These are phyloP conservation scores for Emydura subglobosa DNA, from an alignment of 2,113 vertebrate genomes.

Conservation along the genomic window DNA sequence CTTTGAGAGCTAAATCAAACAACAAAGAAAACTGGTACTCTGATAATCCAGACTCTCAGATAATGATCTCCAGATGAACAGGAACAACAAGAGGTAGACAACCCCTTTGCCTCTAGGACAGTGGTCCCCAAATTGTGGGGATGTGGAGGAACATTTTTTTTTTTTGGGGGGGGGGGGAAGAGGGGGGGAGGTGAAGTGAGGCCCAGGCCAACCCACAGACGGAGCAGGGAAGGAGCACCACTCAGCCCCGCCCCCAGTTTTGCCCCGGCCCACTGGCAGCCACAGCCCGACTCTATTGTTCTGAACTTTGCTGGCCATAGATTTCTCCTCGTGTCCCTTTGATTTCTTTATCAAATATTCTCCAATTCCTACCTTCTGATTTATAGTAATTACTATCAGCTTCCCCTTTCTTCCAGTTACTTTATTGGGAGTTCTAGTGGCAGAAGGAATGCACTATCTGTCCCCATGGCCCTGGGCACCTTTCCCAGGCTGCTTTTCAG, in stretches of 20 bases:
- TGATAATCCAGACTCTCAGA: neutral
- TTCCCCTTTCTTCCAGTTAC: neutral
- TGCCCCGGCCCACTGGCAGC: neutral
- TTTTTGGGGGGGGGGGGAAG: too few species aligned
- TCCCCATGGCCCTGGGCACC: neutral
- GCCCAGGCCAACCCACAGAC: neutral
- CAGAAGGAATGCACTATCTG: neutral
- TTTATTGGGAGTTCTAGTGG: neutral
- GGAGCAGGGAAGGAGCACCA: neutral
- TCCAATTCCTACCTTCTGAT: neutral
- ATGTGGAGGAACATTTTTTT: neutral
- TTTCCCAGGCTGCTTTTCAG: rapidly evolving
- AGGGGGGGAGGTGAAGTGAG: neutral
- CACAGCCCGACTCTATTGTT: neutral
- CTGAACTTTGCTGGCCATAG: neutral
- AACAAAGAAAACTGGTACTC: neutral
- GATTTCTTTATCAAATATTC: neutral
- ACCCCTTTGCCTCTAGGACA: rapidly evolving
- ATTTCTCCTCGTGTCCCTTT: neutral
- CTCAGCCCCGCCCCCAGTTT: neutral
- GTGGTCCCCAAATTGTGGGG: neutral
- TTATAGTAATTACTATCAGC: neutral
- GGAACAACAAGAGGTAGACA: neutral
- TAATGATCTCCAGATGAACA: neutral
- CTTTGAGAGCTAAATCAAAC: neutral